Evolutionary conservation across 2,888 invertebrate genomes (phyloP).

Genomic region (Zele albiditarsus): DNA sequence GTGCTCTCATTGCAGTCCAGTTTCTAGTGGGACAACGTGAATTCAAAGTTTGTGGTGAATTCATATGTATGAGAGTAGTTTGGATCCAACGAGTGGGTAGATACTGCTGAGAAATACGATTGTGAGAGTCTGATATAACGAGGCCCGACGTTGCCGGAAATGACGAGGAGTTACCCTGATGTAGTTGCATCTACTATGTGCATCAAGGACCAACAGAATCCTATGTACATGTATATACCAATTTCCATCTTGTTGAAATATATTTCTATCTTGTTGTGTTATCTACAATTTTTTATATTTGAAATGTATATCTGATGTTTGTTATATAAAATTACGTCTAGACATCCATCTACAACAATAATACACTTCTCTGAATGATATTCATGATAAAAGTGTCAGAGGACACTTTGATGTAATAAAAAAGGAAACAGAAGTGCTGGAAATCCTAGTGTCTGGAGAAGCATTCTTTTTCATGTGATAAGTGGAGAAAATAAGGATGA

Average conservation of each 20-base stretch:
- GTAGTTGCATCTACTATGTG: constrained; percentile 28
- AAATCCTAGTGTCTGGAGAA: too few relatives aligned
- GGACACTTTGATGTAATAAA: too few relatives aligned
- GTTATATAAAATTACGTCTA: constrained; percentile 44
- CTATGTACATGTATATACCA: neutral
- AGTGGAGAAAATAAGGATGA: too few relatives aligned
- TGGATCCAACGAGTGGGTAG: neutral
- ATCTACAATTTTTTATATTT: constrained; percentile 33
- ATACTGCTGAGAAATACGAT: neutral
- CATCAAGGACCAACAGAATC: constrained; percentile 37
- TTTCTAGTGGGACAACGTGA: constrained; percentile 14
- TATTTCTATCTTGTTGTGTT: neutral
- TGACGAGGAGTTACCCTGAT: constrained; percentile 33
- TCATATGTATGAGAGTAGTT: constrained; percentile 17
- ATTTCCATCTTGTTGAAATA: neutral
- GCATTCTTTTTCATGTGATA: too few relatives aligned
- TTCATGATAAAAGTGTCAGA: too few relatives aligned
- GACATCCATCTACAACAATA: constrained; percentile 41
- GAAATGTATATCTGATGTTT: constrained; percentile 32
- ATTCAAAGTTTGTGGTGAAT: constrained; percentile 28
- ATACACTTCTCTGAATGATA: neutral
- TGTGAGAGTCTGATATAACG: constrained; percentile 41
- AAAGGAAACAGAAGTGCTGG: too few relatives aligned
- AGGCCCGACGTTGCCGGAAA: constrained; percentile 46
- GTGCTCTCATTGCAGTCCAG: constrained; percentile 24